Evolutionary conservation across 2,797 vertebrate species (phyloP), one percentile per base, ranked within the genome.

Genomic region (Acomys russatus): DNA sequence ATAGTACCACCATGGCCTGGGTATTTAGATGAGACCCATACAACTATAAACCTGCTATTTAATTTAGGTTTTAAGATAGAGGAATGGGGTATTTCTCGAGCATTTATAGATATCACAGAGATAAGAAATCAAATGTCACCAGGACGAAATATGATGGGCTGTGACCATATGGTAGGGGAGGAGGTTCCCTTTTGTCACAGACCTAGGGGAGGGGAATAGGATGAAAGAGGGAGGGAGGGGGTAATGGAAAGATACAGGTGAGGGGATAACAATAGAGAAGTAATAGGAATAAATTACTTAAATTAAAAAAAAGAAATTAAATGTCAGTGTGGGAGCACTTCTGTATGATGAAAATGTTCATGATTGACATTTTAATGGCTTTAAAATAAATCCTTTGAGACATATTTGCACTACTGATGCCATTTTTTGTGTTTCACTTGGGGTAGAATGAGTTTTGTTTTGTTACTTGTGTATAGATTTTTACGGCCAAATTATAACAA

Each of bases 291-390:
- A 44, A 44, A 44, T 44, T 44, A 44, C 44, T 44, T 44, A 44
- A 44, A 44, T 44, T 44, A 44, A 44, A 44, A 44, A 44, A 44
- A 79, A 63, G 33, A 92, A 49, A 84, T 17, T 71, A 95, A 84
- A 56, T 63, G 23, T 28, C 23, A 20, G 9, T 28, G 23, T 9
- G 25, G n/a, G 44, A 44, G 1, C 1, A 63, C 25, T 71, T 44
- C 91, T 22, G 22, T 14, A 22, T 83, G 17, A 83, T 70, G 70
- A 59, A 95, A 95, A 91, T 89, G n/a, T 91, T 90, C 70, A 63
- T 6, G 0, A 85, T 70, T 35, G 63, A 63, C 71, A 77, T 96
- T 9, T n/a, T 12, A 23, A 68, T 78, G 44, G 3, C 10, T 5
- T 51, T 73, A 59, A 88, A n/a, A 33, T 85, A 56, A 79, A n/a